A percentile compares a stretch with the other conserved stretches of the same genome.
phyloP scores from a whole-genome alignment of 2,113 vertebrate genomes.

The Triplophysa siluroides region DNA sequence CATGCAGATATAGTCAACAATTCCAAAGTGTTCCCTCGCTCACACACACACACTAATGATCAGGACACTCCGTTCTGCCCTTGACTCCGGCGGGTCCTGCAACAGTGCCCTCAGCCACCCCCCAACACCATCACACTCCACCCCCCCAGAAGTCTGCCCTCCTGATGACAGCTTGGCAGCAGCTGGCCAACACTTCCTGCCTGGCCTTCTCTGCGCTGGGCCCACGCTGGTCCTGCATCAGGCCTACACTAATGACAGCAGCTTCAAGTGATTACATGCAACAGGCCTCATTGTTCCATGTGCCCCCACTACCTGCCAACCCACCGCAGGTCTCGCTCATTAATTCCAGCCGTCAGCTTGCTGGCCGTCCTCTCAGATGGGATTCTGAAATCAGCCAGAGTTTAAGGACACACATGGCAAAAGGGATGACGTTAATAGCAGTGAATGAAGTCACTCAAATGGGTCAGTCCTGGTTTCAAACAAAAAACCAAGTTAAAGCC shows the following conservation, averaged over 20 bases:
- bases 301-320: constrained; percentile 48
- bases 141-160: constrained; percentile 60
- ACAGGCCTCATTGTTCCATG: constrained; percentile 58
- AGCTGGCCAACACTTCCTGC: constrained; percentile 52
- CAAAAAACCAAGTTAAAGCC: not conserved
- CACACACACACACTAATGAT: constrained; percentile 39
- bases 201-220: constrained; percentile 46
- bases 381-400: not conserved
- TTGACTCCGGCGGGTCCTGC: constrained; percentile 68
- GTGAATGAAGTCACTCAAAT: not conserved
- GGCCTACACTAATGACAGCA: constrained; percentile 62
- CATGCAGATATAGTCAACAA: constrained; percentile 31
- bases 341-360: constrained; percentile 45
- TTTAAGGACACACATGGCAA: constrained; percentile 39
- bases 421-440: constrained; percentile 6
- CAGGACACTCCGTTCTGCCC: constrained; percentile 66
- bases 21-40: constrained; percentile 4
- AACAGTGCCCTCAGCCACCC: constrained; percentile 53
- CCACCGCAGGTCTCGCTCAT: constrained; percentile 61
- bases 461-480: not conserved
- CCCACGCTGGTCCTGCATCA: constrained; percentile 36
- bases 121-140: constrained; percentile 46
- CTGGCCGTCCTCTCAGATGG: constrained; percentile 19
- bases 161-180: constrained; percentile 66
- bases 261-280: constrained; percentile 73